Evolutionary conservation across 2,797 vertebrate species (phyloP), one percentile per base, ranked within the genome.

Genomic region (Hybognathus amarus): DNA sequence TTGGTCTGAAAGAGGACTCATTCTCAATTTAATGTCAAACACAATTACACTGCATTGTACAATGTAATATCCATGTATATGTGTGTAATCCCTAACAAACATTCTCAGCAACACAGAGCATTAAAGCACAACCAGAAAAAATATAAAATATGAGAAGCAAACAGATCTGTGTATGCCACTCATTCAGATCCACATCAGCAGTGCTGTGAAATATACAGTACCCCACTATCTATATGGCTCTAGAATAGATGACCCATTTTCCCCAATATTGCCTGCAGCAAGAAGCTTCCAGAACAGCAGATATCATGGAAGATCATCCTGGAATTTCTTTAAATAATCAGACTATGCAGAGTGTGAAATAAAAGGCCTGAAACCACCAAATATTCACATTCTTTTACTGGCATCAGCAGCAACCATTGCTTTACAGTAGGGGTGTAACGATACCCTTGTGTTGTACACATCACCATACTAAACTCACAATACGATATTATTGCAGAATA

Each of bases 221-320:
- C 50, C 87, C 76, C 54, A n/a, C 67, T 33, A 82, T 79, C 81
- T 91, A 82, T 77, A 76, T 42, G 85, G 77, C 87, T 87, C 85
- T 52, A 87, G 86, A 80, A 22, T 7, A 73, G 27, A 33, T 91
- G 89, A 90, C 92, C 92, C 85, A 91, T 50, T 93, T 94, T 92
- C 50, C 80, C 24, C 67, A 38, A 77, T 90, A 80, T 61, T 52
- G 90, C 91, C 91, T 84, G 78, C 80, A 88, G 89, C 90, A 89
- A 89, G 87, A 85, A 89, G 87, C 86, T 83, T 88, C 84, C 40
- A 91, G 81, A 86, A 88, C 84, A 79, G 83, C 87, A 64, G 87
- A 90, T 92, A 93, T 90, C 92, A 93, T 91, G 90, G 81, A 82
- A 90, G 75, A 52, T 87, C 89, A 90, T 88, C 89, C 86, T 79